Conservation (phyloP, 2,888 invertebrate genomes). For the Agrochola lota region DNA sequence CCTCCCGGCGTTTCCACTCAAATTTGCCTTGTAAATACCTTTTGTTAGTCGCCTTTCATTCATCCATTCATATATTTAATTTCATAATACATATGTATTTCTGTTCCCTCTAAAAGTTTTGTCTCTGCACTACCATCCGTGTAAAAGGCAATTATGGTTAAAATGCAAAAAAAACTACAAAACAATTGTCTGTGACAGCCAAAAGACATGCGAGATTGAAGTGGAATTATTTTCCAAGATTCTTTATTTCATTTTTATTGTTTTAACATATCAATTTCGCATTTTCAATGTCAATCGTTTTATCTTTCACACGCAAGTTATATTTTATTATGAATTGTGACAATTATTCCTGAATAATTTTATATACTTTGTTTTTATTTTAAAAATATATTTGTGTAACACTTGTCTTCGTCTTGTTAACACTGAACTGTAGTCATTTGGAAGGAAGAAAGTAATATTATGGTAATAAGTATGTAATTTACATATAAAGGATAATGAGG, state of each 20-base stretch:
- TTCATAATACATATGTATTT: neutral
- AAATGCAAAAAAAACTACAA: constrained; percentile 43
- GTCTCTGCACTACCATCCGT: neutral
- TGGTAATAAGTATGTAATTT: neutral
- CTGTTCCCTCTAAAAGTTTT: constrained; percentile 27
- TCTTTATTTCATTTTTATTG: constrained; percentile 46
- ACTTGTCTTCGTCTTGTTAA: neutral
- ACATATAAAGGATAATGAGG: neutral
- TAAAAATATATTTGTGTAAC: no score
- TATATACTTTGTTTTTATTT: neutral
- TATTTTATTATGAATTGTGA: neutral
- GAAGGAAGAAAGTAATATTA: neutral
- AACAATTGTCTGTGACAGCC: constrained; percentile 61
- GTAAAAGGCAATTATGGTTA: constrained; percentile 49
- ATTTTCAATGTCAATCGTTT: constrained; percentile 7
- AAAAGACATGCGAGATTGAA: constrained; percentile 58
- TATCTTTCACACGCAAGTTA: constrained; percentile 1
- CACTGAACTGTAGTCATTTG: neutral
- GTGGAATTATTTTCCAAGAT: constrained; percentile 50
- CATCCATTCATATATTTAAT: neutral
- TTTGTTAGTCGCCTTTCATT: neutral
- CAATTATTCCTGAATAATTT: neutral
- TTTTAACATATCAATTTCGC: constrained; percentile 36
- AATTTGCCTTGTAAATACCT: neutral
- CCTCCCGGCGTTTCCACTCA: neutral